Evolutionary conservation across 2,797 vertebrate species (phyloP), one percentile per base, ranked within the genome.

Genomic region (Coregonus suidteri): DNA sequence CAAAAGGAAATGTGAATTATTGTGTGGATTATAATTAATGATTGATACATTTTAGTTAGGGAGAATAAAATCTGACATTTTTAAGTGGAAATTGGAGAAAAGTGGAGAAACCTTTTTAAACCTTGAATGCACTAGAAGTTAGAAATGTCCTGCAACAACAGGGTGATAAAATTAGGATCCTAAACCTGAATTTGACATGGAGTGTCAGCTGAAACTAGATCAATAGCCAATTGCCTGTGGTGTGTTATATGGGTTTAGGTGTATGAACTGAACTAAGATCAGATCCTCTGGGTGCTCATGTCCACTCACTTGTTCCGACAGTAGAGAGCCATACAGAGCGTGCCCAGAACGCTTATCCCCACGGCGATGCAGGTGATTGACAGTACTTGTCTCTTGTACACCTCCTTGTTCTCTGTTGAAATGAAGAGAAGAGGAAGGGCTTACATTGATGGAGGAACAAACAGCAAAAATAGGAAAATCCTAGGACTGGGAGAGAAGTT

Each of bases 341-440:
- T 93, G 84, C 96, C 97, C 91, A 98, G 95, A 81, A 98, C 94
- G 90, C 97, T 94, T 91, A 99, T 96, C 82, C 96, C 96, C 86
- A 97, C 96, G 92, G 97, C 89, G 91, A 99, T 99, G 90, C 96
- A 98, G 73, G 97, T 96, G 88, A 99, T 96, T 86, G 97, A 98
- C 92, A 95, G 88, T 85, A 95, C 93, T 88, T 95, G 94, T 85
- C 94, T 93, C 92, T 94, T 93, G 90, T 94, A 94, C 76, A 94
- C 92, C 68, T 93, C 94, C 87, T 94, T 93, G 83, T 93, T 95
- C 92, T 95, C 94, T 95, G 92, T 59, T 16, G 52, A 16, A 51
- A 41, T 6, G 15, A 37, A 74, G 56, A 64, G 34, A 37, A 37
- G 25, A 62, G 59, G 11, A 25, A 64, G 35, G 25, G 15, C 35